Percentiles rank a stretch among this genome's conserved stretches.
Conservation (phyloP, 1,140 invertebrate genomes). For the Drosophila leontia region DNA sequence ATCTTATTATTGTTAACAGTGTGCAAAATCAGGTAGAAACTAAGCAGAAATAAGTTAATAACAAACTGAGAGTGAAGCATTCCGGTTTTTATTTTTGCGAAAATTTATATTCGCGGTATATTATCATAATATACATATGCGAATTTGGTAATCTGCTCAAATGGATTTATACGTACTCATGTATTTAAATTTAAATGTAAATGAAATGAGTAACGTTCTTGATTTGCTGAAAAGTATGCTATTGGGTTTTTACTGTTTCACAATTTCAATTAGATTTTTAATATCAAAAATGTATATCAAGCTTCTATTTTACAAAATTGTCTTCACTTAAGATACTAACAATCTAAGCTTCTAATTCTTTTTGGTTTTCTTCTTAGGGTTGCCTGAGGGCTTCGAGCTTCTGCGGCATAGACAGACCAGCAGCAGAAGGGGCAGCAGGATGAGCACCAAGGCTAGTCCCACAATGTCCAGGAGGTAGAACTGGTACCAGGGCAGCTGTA, state of each 20-base stretch:
- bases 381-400: not conserved
- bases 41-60: not conserved
- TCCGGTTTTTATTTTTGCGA: not conserved
- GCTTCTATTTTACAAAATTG: constrained; percentile 14
- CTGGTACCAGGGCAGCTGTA: constrained; percentile 87
- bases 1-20: not conserved
- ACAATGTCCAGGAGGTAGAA: constrained; percentile 87
- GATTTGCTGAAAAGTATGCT: too few species aligned
- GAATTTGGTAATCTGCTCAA: not conserved
- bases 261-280: not conserved
- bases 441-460: constrained; percentile 17
- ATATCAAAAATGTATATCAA: constrained; percentile 28
- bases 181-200: not conserved
- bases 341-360: constrained; percentile 36
- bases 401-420: constrained; percentile 25
- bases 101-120: too few species aligned
- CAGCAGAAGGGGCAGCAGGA: constrained; percentile 43
- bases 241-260: not conserved
- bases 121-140: not conserved
- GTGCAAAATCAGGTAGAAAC: not conserved
- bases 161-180: not conserved
- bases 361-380: constrained; percentile 37
- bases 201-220: not conserved
- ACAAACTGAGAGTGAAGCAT: not conserved
- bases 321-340: constrained; percentile 3